A percentile compares a stretch with the other conserved stretches of the same genome.
phyloP scores from a whole-genome alignment of 2,113 vertebrate species.

The Neogobius melanostomus region DNA sequence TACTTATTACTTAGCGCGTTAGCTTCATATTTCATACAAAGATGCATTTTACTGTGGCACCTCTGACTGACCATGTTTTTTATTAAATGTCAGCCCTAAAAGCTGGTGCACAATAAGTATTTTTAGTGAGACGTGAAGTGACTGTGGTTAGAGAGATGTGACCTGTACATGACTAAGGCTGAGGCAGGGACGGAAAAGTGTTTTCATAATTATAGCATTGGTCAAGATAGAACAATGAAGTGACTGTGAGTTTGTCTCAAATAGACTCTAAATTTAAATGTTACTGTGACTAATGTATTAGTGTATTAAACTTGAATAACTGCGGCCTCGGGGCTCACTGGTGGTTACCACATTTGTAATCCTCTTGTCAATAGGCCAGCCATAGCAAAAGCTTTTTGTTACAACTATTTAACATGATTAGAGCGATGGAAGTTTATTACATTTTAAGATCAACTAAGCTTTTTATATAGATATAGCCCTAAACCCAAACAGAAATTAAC shows the following conservation, averaged over 20 bases:
- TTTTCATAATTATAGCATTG: constrained; percentile 5
- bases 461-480: too few species aligned
- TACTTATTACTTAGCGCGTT: too few species aligned
- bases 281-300: background rate
- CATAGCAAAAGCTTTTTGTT: background rate
- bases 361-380: background rate
- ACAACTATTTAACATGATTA: background rate
- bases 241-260: background rate
- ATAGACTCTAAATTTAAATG: background rate
- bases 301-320: background rate
- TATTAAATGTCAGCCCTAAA: constrained; percentile 17
- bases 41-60: background rate
- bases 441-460: too few species aligned
- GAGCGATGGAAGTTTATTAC: too few species aligned
- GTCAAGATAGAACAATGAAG: constrained; percentile 8
- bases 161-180: constrained; percentile 20
- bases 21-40: too few species aligned
- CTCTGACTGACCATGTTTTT: background rate
- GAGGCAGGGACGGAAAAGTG: constrained; percentile 21
- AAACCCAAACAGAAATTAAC: too few species aligned
- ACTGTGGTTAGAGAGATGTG: constrained; percentile 14
- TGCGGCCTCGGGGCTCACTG: background rate
- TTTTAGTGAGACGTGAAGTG: background rate
- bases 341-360: background rate
- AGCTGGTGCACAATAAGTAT: constrained; percentile 20